Percentiles rank a stretch among this genome's conserved stretches.
These are phyloP conservation scores for Dorcus parallelipipedus DNA, from an alignment of 2,888 invertebrate genomes.

Conservation along the genomic window DNA sequence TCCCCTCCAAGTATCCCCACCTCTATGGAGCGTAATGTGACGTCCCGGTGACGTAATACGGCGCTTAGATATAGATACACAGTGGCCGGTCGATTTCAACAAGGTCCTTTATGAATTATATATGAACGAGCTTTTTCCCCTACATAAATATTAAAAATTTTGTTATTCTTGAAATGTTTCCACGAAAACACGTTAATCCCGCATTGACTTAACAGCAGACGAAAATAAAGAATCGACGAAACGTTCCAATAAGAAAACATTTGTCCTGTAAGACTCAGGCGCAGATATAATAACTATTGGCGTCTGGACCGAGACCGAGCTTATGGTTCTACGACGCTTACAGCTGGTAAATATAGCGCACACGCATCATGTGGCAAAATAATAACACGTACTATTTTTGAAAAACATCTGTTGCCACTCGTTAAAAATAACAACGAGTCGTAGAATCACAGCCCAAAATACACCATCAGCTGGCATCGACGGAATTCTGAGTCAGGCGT, in stretches of 20 bases:
- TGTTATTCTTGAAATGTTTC: background rate
- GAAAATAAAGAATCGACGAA: too few relatives aligned
- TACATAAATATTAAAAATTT: conserved; percentile 9
- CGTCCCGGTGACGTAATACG: conserved; percentile 46
- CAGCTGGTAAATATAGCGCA: conserved; percentile 20
- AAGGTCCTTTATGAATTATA: conserved; percentile 17
- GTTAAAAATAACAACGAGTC: conserved; percentile 40
- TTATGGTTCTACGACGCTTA: background rate
- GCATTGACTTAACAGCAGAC: too few relatives aligned
- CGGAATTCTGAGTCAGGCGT: conserved; percentile 36
- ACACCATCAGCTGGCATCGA: conserved; percentile 39
- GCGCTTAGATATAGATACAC: conserved; percentile 26
- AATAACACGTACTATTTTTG: conserved; percentile 32
- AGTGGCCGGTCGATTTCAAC: conserved; percentile 49
- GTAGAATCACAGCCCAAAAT: conserved; percentile 41
- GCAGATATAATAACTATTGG: too few relatives aligned
- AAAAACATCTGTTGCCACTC: conserved; percentile 43
- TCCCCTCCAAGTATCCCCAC: conserved; percentile 31
- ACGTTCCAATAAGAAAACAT: too few relatives aligned
- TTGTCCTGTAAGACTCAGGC: too few relatives aligned
- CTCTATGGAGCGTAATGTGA: conserved; percentile 36
- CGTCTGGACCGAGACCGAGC: too few relatives aligned
- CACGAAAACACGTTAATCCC: too few relatives aligned
- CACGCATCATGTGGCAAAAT: conserved; percentile 29
- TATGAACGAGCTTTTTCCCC: conserved; percentile 18